Base-by-base conservation (phyloP, 2,797 vertebrate genomes). In the Anguilla obscura region DNA sequence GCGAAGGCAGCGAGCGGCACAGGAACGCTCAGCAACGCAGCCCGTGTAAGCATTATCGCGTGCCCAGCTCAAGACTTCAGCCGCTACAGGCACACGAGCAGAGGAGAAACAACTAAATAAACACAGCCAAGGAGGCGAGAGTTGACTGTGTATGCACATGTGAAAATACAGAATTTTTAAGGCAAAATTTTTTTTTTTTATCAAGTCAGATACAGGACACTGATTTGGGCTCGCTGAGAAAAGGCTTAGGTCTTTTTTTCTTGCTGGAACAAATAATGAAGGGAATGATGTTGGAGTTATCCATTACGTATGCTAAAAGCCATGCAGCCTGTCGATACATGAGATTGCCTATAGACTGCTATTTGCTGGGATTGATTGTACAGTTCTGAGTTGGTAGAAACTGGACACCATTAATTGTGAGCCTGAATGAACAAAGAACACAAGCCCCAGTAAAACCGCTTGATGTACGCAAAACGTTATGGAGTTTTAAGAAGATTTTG, bases 21-120 rank as follows among this genome's bases (percentile, higher is more conserved):
- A 95, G 95, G 95, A 96, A 96, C 95, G 95, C 96, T 94, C 96
- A 96, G 96, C 96, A 96, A 96, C 96, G 95, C 96, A n/a, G 60
- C 95, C 95, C 93, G 95, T 96, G 96, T 96, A 95, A 96, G 95
- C 95, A 94, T 94, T 95, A 94, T 95, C 95, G 95, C 95, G 95
- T 95, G 96, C 95, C 96, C 96, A 95, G 94, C 95, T 96, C 95
- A 94, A 96, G 95, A 96, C 96, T 96, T 95, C 96, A 97, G 96
- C 96, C 96, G 96, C 94, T 94, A 94, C 95, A 94, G 97, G 95
- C 95, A 96, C 95, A 96, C 3, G 40, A 45, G 40, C 40, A 45
- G 40, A 45, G 40, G 40, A 45, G 40, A 52, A 52, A 52, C 50
- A 52, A 52, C 10, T 52, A 52, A 8, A 52, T 52, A 52, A 12